Evolutionary conservation across 1,140 invertebrate genomes (phyloP).

Genomic region (Orchestia grillus): DNA sequence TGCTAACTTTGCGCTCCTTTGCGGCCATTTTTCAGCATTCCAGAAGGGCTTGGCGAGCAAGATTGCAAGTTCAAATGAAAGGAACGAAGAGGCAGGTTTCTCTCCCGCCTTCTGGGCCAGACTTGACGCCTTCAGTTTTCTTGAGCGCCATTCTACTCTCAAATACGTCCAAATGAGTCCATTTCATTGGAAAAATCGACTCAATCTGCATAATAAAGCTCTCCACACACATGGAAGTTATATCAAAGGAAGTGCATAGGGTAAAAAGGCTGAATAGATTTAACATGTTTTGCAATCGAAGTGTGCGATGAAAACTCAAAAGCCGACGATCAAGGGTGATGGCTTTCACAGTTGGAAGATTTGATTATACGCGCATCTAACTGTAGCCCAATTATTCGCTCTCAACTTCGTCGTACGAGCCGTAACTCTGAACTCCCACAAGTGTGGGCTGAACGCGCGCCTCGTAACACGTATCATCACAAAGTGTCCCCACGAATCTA

Average conservation of each 20-base stretch:
- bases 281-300: neutral
- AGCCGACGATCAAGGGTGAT: too few relatives aligned
- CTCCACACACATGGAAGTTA: neutral
- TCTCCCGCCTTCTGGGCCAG: neutral
- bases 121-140: neutral
- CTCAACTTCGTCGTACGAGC: too few relatives aligned
- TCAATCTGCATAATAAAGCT: neutral
- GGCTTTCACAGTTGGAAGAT: too few relatives aligned
- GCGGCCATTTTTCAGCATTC: neutral
- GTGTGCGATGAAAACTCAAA: too few relatives aligned
- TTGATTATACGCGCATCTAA: too few relatives aligned
- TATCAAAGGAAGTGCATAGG: neutral
- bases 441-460: too few relatives aligned
- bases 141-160: neutral
- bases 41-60: neutral
- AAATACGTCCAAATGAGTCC: neutral
- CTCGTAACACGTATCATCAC: too few relatives aligned
- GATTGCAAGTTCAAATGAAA: neutral
- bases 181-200: neutral
- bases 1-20: neutral
- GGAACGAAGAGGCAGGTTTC: neutral
- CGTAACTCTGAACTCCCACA: too few relatives aligned
- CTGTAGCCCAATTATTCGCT: too few relatives aligned
- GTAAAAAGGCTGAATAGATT: neutral
- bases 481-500: too few relatives aligned